Base-by-base conservation (phyloP, 2,888 invertebrate species). In the Argyresthia albistria region DNA sequence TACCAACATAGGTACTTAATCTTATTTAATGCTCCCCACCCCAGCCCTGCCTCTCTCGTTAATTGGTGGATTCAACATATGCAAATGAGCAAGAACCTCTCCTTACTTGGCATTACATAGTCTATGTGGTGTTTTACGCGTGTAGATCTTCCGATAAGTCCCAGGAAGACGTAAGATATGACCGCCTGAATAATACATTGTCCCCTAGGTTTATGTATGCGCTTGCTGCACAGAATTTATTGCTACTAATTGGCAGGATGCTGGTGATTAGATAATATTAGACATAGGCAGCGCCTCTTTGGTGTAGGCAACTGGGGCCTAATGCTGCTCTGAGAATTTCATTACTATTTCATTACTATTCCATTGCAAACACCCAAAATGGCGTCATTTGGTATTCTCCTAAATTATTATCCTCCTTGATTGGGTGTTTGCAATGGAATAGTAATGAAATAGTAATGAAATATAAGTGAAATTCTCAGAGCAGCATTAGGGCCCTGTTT, bases 101-200 rank as follows among this genome's bases (percentile, higher is more conserved):
- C 42, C 50, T 10, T 50, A 50, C 15, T 42, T 50, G 50, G 51
- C 36, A 45, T 56, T n/a, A n/a, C n/a, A n/a, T 53, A 39, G 53
- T 57, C 57, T 57, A 49, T 59, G 50, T 53, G 57, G 60, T 67
- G 66, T 67, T 66, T 62, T 63, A 67, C 62, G 60, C 62, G 51
- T 69, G 67, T 69, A 67, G 69, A 68, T 69, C 52, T 50, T 4
- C 50, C 53, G 63, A 67, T 69, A 66, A 56, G 55, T 56, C 56
- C 43, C 47, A 39, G 47, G 48, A 39, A 49, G 45, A 43, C 36
- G 37, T 48, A 48, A 48, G 48, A 48, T 48, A 48, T 48, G 48
- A 37, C 37, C 14, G 37, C 37, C 37, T 48, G 37, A 48, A 48
- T 48, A 14, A 48, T 37, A 37, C 37, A n/a, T 37, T 48, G 48